A percentile compares a stretch with the other conserved stretches of the same genome.
These are phyloP conservation scores for Drosophila nasuta DNA, from an alignment of 1,140 invertebrate species.

Conservation along the genomic window DNA sequence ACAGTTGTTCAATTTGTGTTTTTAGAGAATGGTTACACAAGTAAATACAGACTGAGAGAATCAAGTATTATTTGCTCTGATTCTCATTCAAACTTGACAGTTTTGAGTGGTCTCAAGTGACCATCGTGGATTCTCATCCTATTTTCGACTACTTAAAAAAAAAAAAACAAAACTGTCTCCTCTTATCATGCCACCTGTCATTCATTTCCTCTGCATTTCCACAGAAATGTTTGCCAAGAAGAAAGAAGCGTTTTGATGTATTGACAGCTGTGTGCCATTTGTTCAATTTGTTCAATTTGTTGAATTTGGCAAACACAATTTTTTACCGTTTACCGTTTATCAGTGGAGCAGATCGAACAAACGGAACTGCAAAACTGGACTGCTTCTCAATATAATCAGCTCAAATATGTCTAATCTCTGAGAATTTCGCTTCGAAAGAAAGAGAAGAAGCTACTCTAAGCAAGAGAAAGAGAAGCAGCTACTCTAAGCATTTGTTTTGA, in stretches of 20 bases:
- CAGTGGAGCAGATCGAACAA: slow-evolving; percentile 10
- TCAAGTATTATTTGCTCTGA: slow-evolving; percentile 8
- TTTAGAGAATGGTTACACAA: not conserved
- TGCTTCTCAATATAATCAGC: slow-evolving; percentile 25
- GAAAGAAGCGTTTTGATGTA: slow-evolving; percentile 4
- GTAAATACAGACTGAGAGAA: not conserved
- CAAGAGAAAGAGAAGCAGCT: not conserved
- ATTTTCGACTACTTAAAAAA: not conserved
- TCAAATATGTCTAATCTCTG: not conserved
- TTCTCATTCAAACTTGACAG: not conserved
- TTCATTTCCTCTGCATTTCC: slow-evolving; percentile 14
- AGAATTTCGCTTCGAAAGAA: slow-evolving; percentile 31
- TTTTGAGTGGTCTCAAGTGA: not conserved
- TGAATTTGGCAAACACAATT: slow-evolving; percentile 15
- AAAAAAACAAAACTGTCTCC: too few species aligned
- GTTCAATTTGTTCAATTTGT: slow-evolving; percentile 9
- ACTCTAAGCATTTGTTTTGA: slow-evolving; percentile 31
- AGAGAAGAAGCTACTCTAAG: too few species aligned
- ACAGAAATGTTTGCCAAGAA: slow-evolving; percentile 14
- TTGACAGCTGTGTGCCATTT: slow-evolving; percentile 21
- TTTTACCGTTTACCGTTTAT: slow-evolving; percentile 21
- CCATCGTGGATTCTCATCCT: not conserved
- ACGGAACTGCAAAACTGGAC: slow-evolving; percentile 23
- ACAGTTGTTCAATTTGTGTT: too few species aligned
- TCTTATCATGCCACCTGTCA: slow-evolving; percentile 15